Evolutionary conservation across 2,113 vertebrate species (phyloP).

Genomic region (Ranitomeya imitator): DNA sequence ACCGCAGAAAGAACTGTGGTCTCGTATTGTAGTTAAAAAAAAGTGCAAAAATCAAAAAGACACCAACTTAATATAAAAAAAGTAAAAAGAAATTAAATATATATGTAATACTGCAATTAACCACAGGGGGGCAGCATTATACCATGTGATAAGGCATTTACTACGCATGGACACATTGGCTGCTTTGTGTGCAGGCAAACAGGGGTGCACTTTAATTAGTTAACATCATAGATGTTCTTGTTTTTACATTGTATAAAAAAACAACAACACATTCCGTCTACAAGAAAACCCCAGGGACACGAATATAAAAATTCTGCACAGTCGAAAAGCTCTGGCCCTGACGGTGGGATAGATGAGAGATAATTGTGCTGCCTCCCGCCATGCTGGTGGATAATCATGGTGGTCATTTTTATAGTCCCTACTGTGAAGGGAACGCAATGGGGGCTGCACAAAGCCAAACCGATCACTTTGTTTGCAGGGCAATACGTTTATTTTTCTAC

Average conservation of each 20-base stretch:
- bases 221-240: slow-evolving; percentile 52
- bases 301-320: not conserved
- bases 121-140: slow-evolving; percentile 40
- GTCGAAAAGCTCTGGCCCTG: not conserved
- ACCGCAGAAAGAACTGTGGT: too few species aligned
- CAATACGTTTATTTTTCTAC: not conserved
- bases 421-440: not conserved
- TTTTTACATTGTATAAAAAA: slow-evolving; percentile 42
- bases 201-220: slow-evolving; percentile 46
- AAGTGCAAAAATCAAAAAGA: too few species aligned
- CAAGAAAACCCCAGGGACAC: slow-evolving; percentile 14
- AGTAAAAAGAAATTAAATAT: too few species aligned
- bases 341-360: not conserved
- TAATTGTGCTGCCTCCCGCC: not conserved
- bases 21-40: too few species aligned
- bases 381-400: not conserved
- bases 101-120: slow-evolving; percentile 15
- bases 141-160: not conserved
- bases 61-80: too few species aligned
- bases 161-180: not conserved
- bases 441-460: not conserved
- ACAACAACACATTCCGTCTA: slow-evolving; percentile 15
- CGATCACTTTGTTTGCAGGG: not conserved
- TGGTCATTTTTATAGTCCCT: not conserved
- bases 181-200: slow-evolving; percentile 13